Conservation (phyloP, 2,113 vertebrate species). For the Nothobranchius kuhntae region DNA sequence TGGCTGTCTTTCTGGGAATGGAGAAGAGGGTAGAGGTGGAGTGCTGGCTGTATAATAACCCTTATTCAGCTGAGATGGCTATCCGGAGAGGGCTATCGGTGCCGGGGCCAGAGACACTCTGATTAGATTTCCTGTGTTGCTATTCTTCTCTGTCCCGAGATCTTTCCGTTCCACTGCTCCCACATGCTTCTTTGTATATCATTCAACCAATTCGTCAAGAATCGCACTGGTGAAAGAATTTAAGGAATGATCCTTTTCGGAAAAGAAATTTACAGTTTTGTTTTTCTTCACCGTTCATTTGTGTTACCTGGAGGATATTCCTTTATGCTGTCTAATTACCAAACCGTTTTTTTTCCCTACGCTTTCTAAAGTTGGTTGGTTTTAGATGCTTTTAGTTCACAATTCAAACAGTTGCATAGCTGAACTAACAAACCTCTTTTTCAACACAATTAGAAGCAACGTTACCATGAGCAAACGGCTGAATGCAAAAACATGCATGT, state of each 20-base stretch:
- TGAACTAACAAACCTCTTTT: not conserved
- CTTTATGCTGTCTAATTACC: not conserved
- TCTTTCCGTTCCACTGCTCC: conserved; percentile 38
- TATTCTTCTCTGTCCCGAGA: conserved; percentile 55
- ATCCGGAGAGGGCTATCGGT: conserved; percentile 61
- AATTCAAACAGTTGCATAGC: not conserved
- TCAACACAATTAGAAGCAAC: not conserved
- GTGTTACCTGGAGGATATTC: not conserved
- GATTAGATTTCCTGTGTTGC: conserved; percentile 74
- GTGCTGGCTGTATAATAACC: conserved; percentile 69
- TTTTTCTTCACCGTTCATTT: conserved; percentile 5
- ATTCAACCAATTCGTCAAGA: conserved; percentile 36
- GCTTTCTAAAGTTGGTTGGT: not conserved
- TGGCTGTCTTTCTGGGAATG: conserved; percentile 40
- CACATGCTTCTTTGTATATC: conserved; percentile 41
- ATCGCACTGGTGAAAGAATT: conserved; percentile 18
- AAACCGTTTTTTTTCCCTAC: conserved; percentile 1
- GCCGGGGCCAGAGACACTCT: conserved; percentile 60
- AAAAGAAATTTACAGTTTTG: not conserved
- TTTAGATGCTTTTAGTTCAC: conserved; percentile 3
- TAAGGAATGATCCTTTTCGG: conserved; percentile 14
- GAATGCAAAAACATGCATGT: not conserved
- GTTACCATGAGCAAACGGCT: not conserved
- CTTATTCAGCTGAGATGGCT: conserved; percentile 73
- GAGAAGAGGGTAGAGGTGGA: conserved; percentile 55